phyloP scores from a whole-genome alignment of 2,797 vertebrate genomes.

The Amazonetta brasiliensis region DNA sequence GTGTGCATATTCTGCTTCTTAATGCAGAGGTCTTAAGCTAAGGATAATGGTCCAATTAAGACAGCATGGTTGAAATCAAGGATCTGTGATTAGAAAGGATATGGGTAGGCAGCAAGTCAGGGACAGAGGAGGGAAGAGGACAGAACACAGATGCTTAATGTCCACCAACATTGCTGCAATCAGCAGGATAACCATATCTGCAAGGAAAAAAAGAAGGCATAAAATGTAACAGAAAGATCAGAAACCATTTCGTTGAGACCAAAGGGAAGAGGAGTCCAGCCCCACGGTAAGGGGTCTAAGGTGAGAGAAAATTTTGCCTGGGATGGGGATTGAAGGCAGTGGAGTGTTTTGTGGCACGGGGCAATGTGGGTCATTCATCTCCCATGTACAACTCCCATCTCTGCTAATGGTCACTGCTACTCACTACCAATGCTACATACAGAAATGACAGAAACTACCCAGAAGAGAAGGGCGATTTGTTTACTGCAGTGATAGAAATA shows the following conservation, averaged over 20 bases:
- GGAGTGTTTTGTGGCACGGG: not conserved
- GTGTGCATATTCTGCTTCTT: not conserved
- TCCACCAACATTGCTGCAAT: not conserved
- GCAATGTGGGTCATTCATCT: not conserved
- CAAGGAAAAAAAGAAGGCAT: not conserved
- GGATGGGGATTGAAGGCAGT: not conserved
- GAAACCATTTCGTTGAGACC: not conserved
- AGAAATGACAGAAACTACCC: conserved; percentile 5
- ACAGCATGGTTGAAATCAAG: not conserved
- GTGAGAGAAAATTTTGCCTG: not conserved
- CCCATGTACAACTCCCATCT: not conserved
- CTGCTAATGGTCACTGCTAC: conserved; percentile 21
- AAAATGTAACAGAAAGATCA: not conserved
- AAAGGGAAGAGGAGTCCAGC: not conserved
- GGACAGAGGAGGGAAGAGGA: not conserved
- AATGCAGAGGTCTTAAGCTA: not conserved
- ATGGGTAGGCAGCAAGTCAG: not conserved
- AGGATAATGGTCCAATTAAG: conserved; percentile 5
- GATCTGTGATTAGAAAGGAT: not conserved
- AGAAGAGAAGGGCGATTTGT: conserved; percentile 35
- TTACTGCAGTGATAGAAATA: conserved; percentile 54
- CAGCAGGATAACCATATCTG: not conserved
- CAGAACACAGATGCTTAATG: not conserved
- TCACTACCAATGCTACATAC: not conserved
- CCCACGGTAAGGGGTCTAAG: not conserved